phyloP scores from a whole-genome alignment of 2,797 vertebrate species.

The Acipenser ruthenus region DNA sequence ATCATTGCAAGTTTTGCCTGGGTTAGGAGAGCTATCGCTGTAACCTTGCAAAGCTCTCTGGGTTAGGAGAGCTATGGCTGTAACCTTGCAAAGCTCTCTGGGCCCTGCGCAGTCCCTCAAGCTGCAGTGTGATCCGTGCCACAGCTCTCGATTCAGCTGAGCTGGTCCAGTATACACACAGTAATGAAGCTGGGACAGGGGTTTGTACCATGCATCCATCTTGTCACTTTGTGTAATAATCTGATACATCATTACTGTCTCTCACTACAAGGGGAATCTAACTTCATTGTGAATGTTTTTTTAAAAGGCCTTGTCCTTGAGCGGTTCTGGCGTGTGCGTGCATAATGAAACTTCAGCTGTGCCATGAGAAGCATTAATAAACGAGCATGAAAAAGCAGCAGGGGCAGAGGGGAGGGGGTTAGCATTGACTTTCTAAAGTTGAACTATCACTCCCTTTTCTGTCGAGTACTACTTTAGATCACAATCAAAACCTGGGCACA shows the following conservation, averaged over 20 bases:
- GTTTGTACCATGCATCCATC: slow-evolving; percentile 29
- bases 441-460: no score
- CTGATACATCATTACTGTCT: slow-evolving; percentile 30
- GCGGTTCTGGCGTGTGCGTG: slow-evolving; percentile 46
- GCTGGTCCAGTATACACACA: slow-evolving; percentile 1
- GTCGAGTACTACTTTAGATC: no score
- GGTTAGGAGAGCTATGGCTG: no score
- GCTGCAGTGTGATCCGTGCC: neutral
- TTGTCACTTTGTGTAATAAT: slow-evolving; percentile 30
- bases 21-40: no score
- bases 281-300: slow-evolving; percentile 42
- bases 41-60: no score
- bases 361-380: slow-evolving; percentile 69
- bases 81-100: neutral
- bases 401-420: slow-evolving; percentile 23
- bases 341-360: slow-evolving; percentile 66
- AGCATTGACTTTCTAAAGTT: slow-evolving; percentile 16
- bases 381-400: slow-evolving; percentile 16
- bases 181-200: slow-evolving; percentile 19
- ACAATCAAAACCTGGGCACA: no score
- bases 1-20: no score
- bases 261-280: slow-evolving; percentile 19
- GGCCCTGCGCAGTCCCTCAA: neutral
- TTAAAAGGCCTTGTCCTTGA: slow-evolving; percentile 68
- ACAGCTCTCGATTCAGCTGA: neutral